Percentiles rank a stretch among this genome's conserved stretches.
phyloP scores from a whole-genome alignment of 2,888 invertebrate genomes.

The Pterostichus madidus region DNA sequence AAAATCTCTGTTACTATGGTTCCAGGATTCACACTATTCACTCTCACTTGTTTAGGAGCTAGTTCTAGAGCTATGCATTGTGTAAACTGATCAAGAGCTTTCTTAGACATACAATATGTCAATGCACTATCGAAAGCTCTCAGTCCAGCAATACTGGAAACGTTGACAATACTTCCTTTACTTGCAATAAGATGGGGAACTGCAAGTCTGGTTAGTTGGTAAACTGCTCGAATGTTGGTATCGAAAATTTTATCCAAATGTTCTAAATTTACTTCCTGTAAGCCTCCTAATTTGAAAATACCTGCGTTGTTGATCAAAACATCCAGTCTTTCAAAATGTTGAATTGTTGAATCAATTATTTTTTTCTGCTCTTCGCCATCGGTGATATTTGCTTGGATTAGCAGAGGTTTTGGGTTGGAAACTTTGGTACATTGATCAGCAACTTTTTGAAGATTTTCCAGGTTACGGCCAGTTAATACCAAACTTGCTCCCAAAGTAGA shows the following conservation, averaged over 20 bases:
- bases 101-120: slow-evolving; percentile 75
- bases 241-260: slow-evolving; percentile 80
- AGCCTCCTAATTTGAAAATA: slow-evolving; percentile 77
- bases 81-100: slow-evolving; percentile 82
- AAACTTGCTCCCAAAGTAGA: slow-evolving; percentile 84
- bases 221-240: slow-evolving; percentile 77
- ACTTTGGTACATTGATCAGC: slow-evolving; percentile 77
- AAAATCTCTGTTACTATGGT: slow-evolving; percentile 77
- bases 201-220: slow-evolving; percentile 78
- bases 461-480: slow-evolving; percentile 84
- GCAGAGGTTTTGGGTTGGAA: slow-evolving; percentile 77
- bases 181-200: slow-evolving; percentile 78
- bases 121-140: slow-evolving; percentile 69
- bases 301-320: slow-evolving; percentile 93
- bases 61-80: slow-evolving; percentile 79
- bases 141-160: slow-evolving; percentile 81
- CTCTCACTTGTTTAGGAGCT: slow-evolving; percentile 75
- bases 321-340: slow-evolving; percentile 86
- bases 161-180: slow-evolving; percentile 79
- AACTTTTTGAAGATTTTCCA: slow-evolving; percentile 81
- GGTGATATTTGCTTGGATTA: slow-evolving; percentile 83
- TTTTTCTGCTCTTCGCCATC: slow-evolving; percentile 84
- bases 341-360: slow-evolving; percentile 83
- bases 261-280: slow-evolving; percentile 72
- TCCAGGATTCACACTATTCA: slow-evolving; percentile 81